A percentile compares a stretch with the other conserved stretches of the same genome.
These are phyloP conservation scores for Dipodomys ordii DNA, from an alignment of 2,113 vertebrate species.

Conservation along the genomic window DNA sequence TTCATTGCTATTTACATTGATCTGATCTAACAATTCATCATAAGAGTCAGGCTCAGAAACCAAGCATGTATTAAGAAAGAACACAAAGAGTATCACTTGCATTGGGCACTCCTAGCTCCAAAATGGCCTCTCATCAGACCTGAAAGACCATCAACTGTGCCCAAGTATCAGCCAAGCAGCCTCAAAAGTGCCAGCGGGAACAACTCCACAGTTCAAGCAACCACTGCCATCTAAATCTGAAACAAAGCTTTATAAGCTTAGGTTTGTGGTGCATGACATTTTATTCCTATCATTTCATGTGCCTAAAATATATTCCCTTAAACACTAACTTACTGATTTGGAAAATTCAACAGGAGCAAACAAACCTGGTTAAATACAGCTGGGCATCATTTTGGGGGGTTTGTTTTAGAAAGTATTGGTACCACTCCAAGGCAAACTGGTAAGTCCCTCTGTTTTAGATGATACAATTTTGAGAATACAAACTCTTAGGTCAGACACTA, in stretches of 20 bases:
- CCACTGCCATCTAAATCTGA: not conserved
- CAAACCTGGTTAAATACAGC: conserved; percentile 1
- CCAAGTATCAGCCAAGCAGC: not conserved
- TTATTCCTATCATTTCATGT: not conserved
- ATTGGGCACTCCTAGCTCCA: not conserved
- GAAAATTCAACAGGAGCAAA: not conserved
- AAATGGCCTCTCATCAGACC: not conserved
- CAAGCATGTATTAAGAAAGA: not conserved
- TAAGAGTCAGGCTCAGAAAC: not conserved
- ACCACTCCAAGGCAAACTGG: not conserved
- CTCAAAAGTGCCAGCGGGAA: not conserved
- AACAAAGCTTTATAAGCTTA: not conserved
- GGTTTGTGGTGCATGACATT: not conserved
- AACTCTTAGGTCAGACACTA: not conserved
- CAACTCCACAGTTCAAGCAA: not conserved
- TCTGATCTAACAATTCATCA: not conserved
- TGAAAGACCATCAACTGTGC: not conserved
- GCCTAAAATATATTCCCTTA: conserved; percentile 15
- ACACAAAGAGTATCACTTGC: not conserved
- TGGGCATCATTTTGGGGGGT: not conserved
- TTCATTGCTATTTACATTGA: conserved; percentile 26
- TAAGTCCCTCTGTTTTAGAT: not conserved
- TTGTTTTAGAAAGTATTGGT: not conserved
- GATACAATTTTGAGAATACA: not conserved
- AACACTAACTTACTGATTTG: not conserved